A percentile compares a stretch with the other conserved stretches of the same genome.
These are phyloP conservation scores for Gobius niger DNA, from an alignment of 2,113 vertebrate genomes.

Conservation along the genomic window DNA sequence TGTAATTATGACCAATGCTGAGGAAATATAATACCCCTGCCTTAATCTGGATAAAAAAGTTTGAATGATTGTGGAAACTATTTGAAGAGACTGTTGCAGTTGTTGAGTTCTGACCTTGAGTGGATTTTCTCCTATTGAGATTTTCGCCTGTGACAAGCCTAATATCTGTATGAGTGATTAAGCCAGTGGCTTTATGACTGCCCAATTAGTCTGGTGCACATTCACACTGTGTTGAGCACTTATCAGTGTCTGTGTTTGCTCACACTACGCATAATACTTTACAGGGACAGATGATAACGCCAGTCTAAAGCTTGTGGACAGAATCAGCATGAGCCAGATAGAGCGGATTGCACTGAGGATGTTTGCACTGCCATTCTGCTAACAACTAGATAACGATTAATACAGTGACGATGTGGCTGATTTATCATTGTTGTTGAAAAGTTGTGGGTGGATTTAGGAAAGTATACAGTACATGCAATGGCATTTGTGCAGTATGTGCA, in stretches of 20 bases:
- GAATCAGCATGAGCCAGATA: conserved; percentile 57
- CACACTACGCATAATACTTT: conserved; percentile 48
- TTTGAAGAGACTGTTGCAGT: conserved; percentile 9
- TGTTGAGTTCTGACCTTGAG: conserved; percentile 50
- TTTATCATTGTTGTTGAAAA: conserved; percentile 61
- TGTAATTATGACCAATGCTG: too few species aligned
- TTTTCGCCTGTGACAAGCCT: conserved; percentile 42
- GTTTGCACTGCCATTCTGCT: conserved; percentile 60
- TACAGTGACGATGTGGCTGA: conserved; percentile 42
- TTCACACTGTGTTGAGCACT: conserved; percentile 43
- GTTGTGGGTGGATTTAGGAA: conserved; percentile 53
- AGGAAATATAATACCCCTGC: too few species aligned
- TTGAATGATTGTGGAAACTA: background rate
- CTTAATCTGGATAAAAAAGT: too few species aligned
- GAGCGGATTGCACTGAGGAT: conserved; percentile 51
- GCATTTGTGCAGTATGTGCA: background rate
- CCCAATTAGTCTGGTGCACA: conserved; percentile 58
- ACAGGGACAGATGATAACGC: conserved; percentile 27
- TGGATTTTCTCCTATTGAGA: conserved; percentile 24
- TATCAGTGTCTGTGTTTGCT: conserved; percentile 62
- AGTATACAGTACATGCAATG: conserved; percentile 6
- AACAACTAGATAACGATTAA: conserved; percentile 62
- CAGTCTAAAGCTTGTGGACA: conserved; percentile 44
- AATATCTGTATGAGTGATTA: conserved; percentile 59
- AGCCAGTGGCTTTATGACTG: conserved; percentile 57